Evolutionary conservation across 2,113 vertebrate genomes (phyloP).

Genomic region (Burhinus oedicnemus): DNA sequence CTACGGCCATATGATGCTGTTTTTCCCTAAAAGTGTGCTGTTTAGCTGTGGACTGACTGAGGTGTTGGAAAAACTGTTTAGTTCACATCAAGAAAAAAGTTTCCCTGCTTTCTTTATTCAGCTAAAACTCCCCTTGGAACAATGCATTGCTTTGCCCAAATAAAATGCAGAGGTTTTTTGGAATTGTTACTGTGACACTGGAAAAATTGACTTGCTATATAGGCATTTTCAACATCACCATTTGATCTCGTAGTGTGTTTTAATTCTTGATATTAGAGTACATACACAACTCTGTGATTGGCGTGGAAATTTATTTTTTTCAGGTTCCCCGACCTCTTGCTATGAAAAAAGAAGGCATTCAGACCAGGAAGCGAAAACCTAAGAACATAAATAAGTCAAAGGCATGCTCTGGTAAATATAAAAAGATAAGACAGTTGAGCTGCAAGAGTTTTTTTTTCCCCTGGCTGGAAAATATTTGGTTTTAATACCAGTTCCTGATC

Average conservation of each 20-base stretch:
- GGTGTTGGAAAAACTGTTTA: neutral
- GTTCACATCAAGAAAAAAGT: neutral
- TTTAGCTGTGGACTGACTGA: neutral
- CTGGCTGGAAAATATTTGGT: neutral
- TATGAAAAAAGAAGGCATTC: slow-evolving; percentile 99
- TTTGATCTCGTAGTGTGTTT: neutral
- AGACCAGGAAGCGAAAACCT: slow-evolving; percentile 99
- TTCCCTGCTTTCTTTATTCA: neutral
- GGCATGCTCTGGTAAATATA: slow-evolving; percentile 88
- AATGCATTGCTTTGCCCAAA: neutral
- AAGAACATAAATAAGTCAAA: slow-evolving; percentile 97
- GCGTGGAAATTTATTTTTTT: slow-evolving; percentile 22
- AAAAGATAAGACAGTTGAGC: neutral
- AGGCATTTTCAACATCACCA: neutral
- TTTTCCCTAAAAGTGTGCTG: neutral
- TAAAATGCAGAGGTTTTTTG: neutral
- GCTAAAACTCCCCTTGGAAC: neutral
- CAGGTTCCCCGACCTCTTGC: slow-evolving; percentile 96
- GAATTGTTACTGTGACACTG: neutral
- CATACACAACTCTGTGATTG: neutral
- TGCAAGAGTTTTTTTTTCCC: neutral
- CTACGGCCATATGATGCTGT: neutral
- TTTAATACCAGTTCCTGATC: neutral
- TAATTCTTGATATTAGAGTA: neutral
- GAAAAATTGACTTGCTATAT: neutral